phyloP scores from a whole-genome alignment of 2,797 vertebrate genomes.

The Catamblyrhynchus diadema region DNA sequence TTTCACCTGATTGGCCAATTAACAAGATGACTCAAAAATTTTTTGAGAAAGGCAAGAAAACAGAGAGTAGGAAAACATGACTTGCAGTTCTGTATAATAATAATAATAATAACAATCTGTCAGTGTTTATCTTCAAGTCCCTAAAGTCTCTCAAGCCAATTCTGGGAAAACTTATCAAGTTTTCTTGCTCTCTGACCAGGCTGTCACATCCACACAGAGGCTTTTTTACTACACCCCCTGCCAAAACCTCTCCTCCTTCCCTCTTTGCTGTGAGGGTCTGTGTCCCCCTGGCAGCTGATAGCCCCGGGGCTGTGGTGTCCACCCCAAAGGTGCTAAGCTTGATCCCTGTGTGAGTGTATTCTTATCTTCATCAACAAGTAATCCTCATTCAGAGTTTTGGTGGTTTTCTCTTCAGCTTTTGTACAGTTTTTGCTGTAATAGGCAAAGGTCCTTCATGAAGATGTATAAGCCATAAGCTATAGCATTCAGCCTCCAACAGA shows the following conservation, averaged over 20 bases:
- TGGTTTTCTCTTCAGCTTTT: neutral
- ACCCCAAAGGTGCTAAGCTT: rapidly evolving
- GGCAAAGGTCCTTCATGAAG: neutral
- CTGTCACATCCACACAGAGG: neutral
- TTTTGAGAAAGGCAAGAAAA: neutral
- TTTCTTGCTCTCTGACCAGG: neutral
- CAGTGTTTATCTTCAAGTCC: neutral
- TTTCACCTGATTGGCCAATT: neutral
- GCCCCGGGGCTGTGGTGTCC: rapidly evolving
- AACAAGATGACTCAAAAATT: neutral
- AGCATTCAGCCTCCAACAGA: neutral
- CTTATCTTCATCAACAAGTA: neutral
- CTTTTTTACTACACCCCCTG: neutral
- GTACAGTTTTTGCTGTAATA: neutral
- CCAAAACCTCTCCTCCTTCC: neutral
- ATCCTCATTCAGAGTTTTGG: neutral
- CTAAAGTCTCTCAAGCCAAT: neutral
- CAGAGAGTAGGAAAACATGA: neutral
- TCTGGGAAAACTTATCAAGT: neutral
- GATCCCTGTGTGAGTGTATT: neutral
- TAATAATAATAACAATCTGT: too few relatives aligned
- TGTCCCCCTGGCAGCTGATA: too few relatives aligned
- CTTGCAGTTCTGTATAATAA: neutral
- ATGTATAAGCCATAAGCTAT: neutral
- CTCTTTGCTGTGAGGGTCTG: neutral